Percentiles rank a stretch among this genome's conserved stretches.
phyloP scores from a whole-genome alignment of 2,113 vertebrate species.

The Eurypyga helias region DNA sequence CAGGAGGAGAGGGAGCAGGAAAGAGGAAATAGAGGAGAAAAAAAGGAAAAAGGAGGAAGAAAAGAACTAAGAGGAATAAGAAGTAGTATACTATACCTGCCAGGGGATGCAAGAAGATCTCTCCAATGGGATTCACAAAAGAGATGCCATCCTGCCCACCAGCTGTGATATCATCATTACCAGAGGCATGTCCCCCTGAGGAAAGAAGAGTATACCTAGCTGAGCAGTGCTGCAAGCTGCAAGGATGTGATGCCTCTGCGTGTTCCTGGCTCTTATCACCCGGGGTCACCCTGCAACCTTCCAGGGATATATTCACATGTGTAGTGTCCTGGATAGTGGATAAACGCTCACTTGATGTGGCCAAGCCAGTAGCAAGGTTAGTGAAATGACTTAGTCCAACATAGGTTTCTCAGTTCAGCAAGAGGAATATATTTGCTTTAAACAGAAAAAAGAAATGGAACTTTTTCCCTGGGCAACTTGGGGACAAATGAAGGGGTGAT shows the following conservation, averaged over 20 bases:
- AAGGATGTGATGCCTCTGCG: background rate
- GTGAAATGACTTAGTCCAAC: background rate
- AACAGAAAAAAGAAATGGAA: background rate
- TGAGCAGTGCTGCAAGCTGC: background rate
- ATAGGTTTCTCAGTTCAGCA: background rate
- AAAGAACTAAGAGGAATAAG: background rate
- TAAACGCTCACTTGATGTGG: background rate
- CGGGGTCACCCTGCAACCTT: background rate
- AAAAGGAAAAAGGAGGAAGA: background rate
- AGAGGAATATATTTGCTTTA: background rate
- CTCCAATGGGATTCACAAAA: constrained; percentile 86
- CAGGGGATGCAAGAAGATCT: constrained; percentile 89
- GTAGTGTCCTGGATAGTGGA: background rate
- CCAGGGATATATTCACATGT: background rate
- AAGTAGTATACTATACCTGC: constrained; percentile 77
- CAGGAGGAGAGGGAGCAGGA: background rate
- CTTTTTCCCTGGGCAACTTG: background rate
- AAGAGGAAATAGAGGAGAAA: background rate
- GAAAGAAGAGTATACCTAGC: background rate
- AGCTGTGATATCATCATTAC: constrained; percentile 82
- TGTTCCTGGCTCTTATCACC: background rate
- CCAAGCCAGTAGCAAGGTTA: background rate
- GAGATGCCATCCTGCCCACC: constrained; percentile 88
- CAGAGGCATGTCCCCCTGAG: constrained; percentile 84
- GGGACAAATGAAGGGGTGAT: background rate